These are phyloP conservation scores for Lypha dubia DNA, from an alignment of 2,888 invertebrate species.

Conservation along the genomic window DNA sequence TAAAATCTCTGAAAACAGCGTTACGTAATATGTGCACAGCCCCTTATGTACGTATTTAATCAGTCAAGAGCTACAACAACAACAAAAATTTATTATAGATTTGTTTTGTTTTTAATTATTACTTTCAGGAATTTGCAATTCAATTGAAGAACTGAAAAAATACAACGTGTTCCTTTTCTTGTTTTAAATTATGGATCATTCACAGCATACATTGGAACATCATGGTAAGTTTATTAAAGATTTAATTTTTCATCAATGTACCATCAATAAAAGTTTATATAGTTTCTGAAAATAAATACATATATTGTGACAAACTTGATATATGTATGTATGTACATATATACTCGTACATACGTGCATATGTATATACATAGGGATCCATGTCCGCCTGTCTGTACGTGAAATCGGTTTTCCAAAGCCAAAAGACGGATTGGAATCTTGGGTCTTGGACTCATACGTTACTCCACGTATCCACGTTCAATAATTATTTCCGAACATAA, in stretches of 20 bases:
- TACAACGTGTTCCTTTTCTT: not conserved
- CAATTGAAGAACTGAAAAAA: constrained; percentile 1
- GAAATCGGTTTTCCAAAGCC: no score
- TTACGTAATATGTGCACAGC: no score
- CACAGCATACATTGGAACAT: constrained; percentile 79
- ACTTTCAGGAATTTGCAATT: constrained; percentile 17
- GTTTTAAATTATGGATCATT: constrained; percentile 79
- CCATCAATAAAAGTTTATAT: not conserved
- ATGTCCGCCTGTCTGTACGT: no score
- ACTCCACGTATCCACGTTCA: no score
- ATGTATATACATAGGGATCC: no score
- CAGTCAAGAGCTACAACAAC: not conserved
- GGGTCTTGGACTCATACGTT: no score
- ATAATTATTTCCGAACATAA: no score
- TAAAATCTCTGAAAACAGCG: no score
- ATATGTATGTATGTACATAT: no score
- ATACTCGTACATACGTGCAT: no score
- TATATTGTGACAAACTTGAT: no score
- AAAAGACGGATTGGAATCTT: no score
- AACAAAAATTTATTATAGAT: constrained; percentile 6
- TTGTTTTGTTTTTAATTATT: constrained; percentile 8
- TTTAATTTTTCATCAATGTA: not conserved
- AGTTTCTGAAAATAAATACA: not conserved
- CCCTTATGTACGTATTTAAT: not conserved
- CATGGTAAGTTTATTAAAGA: constrained; percentile 77